Evolutionary conservation across 2,888 invertebrate genomes (phyloP).

Genomic region (Ariolimax columbianus): DNA sequence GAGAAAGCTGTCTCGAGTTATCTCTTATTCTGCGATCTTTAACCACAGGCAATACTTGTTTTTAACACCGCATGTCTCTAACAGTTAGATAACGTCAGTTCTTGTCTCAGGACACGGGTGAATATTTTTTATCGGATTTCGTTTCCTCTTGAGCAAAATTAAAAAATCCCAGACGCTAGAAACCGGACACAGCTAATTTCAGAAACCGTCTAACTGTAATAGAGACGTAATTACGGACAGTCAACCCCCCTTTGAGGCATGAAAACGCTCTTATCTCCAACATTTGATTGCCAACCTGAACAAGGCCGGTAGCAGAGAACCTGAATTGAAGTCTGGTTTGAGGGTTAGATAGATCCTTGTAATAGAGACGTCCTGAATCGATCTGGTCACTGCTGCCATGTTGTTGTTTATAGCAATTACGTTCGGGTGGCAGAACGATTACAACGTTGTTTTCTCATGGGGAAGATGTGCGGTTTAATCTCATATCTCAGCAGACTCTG

Average conservation of each 20-base stretch:
- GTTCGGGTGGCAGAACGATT: too few relatives aligned
- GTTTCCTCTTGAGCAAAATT: not conserved
- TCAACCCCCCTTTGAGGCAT: conserved; percentile 21
- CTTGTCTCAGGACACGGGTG: not conserved
- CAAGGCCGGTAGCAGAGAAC: not conserved
- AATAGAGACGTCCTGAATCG: conserved; percentile 28
- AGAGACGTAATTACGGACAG: conserved; percentile 41
- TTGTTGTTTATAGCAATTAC: too few relatives aligned
- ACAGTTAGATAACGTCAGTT: too few relatives aligned
- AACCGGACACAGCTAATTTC: conserved; percentile 33
- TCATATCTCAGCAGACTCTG: too few relatives aligned
- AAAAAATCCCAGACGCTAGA: conserved; percentile 21
- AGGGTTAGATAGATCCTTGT: conserved; percentile 19
- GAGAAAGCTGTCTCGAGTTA: too few relatives aligned
- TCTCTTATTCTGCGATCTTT: too few relatives aligned
- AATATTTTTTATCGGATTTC: not conserved
- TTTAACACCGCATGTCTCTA: too few relatives aligned
- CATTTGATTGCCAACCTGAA: conserved; percentile 24
- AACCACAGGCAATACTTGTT: too few relatives aligned
- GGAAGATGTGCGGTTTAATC: too few relatives aligned
- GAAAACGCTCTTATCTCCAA: conserved; percentile 28
- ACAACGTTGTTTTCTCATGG: too few relatives aligned
- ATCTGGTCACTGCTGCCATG: not conserved
- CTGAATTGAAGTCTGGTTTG: conserved; percentile 23
- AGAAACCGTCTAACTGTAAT: conserved; percentile 28